Percentiles rank a stretch among this genome's conserved stretches.
Conservation (phyloP, 2,797 vertebrate genomes). For the Synaphobranchus kaupii region DNA sequence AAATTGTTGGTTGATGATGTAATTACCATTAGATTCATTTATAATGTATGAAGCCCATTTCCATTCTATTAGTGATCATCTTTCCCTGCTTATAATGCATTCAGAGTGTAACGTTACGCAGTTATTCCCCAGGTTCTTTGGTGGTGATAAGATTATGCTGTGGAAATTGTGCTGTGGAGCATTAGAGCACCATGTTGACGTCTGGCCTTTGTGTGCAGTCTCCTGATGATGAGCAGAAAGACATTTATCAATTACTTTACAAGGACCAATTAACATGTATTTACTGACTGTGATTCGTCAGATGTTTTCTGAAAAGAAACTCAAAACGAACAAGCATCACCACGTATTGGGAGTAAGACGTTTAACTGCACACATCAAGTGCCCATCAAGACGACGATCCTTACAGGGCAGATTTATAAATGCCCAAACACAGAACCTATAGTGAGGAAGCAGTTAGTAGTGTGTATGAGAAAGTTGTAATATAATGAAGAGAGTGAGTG, state of each 20-base stretch:
- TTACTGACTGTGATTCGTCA: too few relatives aligned
- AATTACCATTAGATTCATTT: slow-evolving; percentile 21
- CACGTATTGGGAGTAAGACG: too few relatives aligned
- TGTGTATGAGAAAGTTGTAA: not conserved
- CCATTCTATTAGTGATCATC: slow-evolving; percentile 2
- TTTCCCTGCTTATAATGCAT: slow-evolving; percentile 38
- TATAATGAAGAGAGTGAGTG: not conserved
- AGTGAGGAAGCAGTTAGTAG: not conserved
- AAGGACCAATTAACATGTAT: not conserved
- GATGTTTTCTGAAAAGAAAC: not conserved
- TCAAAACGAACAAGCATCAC: too few relatives aligned
- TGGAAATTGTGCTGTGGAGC: slow-evolving; percentile 37
- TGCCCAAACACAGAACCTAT: not conserved
- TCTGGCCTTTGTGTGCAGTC: slow-evolving; percentile 36
- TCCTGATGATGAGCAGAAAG: slow-evolving; percentile 22
- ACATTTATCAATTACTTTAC: not conserved
- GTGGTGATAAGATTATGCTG: slow-evolving; percentile 51
- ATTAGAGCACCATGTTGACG: slow-evolving; percentile 30
- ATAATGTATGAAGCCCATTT: slow-evolving; percentile 19
- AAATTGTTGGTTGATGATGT: slow-evolving; percentile 27
- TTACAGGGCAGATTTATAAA: not conserved
- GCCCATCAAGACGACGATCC: not conserved
- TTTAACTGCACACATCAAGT: not conserved
- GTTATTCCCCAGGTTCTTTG: slow-evolving; percentile 36
- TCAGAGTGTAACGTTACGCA: slow-evolving; percentile 34